A percentile compares a stretch with the other conserved stretches of the same genome.
Evolutionary conservation across 2,797 vertebrate genomes (phyloP).

Genomic region (Euphonia xanthogaster): DNA sequence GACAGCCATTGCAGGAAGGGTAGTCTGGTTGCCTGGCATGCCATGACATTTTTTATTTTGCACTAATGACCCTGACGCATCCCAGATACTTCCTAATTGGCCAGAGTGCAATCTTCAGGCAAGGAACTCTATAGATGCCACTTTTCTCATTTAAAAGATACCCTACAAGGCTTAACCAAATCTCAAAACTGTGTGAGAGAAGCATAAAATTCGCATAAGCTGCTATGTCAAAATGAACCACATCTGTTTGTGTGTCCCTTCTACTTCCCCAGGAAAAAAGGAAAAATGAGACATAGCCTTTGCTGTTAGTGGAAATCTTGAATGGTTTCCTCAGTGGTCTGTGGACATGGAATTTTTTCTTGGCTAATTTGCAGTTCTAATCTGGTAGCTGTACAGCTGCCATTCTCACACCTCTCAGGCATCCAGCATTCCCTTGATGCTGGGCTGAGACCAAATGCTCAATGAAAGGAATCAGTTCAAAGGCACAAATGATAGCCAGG

Average conservation of each 20-base stretch:
- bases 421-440: not conserved
- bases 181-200: not conserved
- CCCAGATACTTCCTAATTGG: constrained; percentile 21
- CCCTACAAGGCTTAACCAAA: not conserved
- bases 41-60: constrained; percentile 50
- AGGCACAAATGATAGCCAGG: not conserved
- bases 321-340: not conserved
- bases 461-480: not conserved
- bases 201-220: not conserved
- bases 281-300: not conserved
- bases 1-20: constrained; percentile 15
- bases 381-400: constrained; percentile 5
- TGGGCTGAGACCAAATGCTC: not conserved
- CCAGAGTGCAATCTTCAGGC: not conserved
- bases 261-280: not conserved
- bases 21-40: constrained; percentile 30
- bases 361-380: constrained; percentile 26
- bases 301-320: not conserved
- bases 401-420: not conserved
- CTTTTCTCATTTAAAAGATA: not conserved
- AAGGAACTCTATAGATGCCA: not conserved
- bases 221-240: not conserved
- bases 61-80: constrained; percentile 6
- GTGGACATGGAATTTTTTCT: not conserved
- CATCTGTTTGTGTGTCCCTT: not conserved